These are phyloP conservation scores for Hiodon tergisus DNA, from an alignment of 2,113 vertebrate genomes.

Conservation along the genomic window DNA sequence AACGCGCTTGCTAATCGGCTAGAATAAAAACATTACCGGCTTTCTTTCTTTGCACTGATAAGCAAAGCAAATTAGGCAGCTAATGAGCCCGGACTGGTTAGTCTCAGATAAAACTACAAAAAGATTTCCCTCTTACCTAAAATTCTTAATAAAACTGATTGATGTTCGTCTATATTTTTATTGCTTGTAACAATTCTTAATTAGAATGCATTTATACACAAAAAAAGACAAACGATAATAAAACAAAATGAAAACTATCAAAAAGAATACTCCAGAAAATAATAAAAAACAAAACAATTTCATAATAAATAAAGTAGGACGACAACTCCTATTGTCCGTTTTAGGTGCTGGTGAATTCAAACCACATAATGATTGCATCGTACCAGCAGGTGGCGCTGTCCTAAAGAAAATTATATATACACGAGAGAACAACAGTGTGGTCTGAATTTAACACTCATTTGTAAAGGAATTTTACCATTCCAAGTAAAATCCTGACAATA, in stretches of 20 bases:
- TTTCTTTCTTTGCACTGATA: conserved; percentile 1
- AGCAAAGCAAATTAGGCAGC: neutral
- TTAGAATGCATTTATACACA: neutral
- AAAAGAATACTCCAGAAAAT: conserved; percentile 8
- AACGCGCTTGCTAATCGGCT: neutral
- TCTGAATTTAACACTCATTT: neutral
- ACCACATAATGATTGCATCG: conserved; percentile 26
- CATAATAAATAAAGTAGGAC: conserved; percentile 21
- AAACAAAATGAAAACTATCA: neutral
- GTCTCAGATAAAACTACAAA: neutral
- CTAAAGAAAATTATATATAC: conserved; percentile 27
- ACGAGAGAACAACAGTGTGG: neutral
- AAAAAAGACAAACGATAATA: neutral
- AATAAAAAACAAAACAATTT: neutral
- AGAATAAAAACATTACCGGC: neutral
- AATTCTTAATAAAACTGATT: neutral
- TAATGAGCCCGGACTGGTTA: neutral
- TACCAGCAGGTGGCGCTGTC: conserved; percentile 51
- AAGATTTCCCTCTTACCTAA: neutral
- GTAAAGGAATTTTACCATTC: conserved; percentile 1
- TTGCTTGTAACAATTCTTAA: neutral
- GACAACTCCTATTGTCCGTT: neutral
- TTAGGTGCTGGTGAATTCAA: neutral
- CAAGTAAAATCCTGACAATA: neutral
- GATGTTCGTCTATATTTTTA: neutral